Percentiles rank a stretch among this genome's conserved stretches.
Evolutionary conservation across 2,113 vertebrate genomes (phyloP).

Genomic region (Thamnaconus septentrionalis): DNA sequence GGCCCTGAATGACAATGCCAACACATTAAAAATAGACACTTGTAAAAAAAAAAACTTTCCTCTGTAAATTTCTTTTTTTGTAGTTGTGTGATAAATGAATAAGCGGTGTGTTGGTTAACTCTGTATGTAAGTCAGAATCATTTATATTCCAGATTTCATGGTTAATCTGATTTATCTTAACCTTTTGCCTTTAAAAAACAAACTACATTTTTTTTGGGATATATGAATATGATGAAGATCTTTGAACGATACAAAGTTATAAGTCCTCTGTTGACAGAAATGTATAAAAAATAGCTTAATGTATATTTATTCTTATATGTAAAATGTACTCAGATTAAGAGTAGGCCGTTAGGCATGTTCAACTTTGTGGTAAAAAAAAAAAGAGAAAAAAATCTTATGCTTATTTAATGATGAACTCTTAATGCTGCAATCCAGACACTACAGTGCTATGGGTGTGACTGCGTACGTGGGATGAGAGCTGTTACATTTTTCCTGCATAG

Average conservation of each 20-base stretch:
- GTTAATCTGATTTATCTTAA: constrained; percentile 68
- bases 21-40: constrained; percentile 32
- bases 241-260: constrained; percentile 50
- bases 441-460: constrained; percentile 35
- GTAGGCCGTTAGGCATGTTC: constrained; percentile 66
- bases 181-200: constrained; percentile 69
- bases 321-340: constrained; percentile 65
- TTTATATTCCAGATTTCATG: constrained; percentile 65
- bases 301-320: constrained; percentile 73
- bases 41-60: constrained; percentile 45
- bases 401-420: constrained; percentile 54
- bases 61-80: constrained; percentile 69
- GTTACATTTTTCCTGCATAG: constrained; percentile 15
- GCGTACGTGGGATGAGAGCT: constrained; percentile 39
- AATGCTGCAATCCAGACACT: constrained; percentile 70
- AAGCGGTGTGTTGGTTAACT: constrained; percentile 66
- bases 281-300: constrained; percentile 66
- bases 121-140: constrained; percentile 55
- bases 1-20: constrained; percentile 59
- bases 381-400: constrained; percentile 24
- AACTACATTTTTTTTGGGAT: constrained; percentile 64
- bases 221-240: constrained; percentile 47
- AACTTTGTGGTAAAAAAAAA: constrained; percentile 53
- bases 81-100: constrained; percentile 70
- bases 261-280: constrained; percentile 68